Percentiles rank a stretch among this genome's conserved stretches.
Conservation (phyloP, 2,888 invertebrate species). For the Drosophila neotestacea region DNA sequence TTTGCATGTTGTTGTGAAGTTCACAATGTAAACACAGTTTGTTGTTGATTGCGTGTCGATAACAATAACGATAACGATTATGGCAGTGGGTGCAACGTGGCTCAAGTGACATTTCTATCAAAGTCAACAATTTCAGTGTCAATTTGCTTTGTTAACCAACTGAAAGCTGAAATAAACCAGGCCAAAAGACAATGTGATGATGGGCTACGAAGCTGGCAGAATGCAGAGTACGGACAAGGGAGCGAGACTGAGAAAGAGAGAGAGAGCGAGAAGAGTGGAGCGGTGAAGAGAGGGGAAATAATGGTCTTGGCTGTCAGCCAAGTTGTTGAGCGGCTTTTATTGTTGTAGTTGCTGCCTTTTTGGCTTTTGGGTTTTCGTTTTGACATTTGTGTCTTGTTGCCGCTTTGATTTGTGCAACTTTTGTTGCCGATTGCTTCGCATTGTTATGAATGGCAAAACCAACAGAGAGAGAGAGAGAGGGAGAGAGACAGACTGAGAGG, state of each 20-base stretch:
- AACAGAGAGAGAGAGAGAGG: not conserved
- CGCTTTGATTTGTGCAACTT: slow-evolving; percentile 74
- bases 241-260: not conserved
- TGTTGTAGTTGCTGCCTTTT: slow-evolving; percentile 32
- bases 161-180: slow-evolving; percentile 20
- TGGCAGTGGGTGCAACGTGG: slow-evolving; percentile 6
- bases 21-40: not conserved
- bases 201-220: slow-evolving; percentile 6
- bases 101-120: slow-evolving; percentile 55
- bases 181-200: slow-evolving; percentile 22
- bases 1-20: slow-evolving; percentile 51
- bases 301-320: slow-evolving; percentile 42
- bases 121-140: slow-evolving; percentile 33
- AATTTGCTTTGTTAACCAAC: slow-evolving; percentile 21
- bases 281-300: not conserved
- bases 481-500: not conserved
- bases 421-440: slow-evolving; percentile 66
- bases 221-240: not conserved
- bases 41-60: slow-evolving; percentile 38
- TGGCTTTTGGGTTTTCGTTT: slow-evolving; percentile 49
- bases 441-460: slow-evolving; percentile 70
- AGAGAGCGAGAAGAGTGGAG: not conserved
- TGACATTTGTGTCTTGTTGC: slow-evolving; percentile 65
- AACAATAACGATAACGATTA: slow-evolving; percentile 44
- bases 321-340: slow-evolving; percentile 48